Percentiles rank a stretch among this genome's conserved stretches.
These are phyloP conservation scores for Tachypleus tridentatus DNA, from an alignment of 1,140 invertebrate species.

Conservation along the genomic window DNA sequence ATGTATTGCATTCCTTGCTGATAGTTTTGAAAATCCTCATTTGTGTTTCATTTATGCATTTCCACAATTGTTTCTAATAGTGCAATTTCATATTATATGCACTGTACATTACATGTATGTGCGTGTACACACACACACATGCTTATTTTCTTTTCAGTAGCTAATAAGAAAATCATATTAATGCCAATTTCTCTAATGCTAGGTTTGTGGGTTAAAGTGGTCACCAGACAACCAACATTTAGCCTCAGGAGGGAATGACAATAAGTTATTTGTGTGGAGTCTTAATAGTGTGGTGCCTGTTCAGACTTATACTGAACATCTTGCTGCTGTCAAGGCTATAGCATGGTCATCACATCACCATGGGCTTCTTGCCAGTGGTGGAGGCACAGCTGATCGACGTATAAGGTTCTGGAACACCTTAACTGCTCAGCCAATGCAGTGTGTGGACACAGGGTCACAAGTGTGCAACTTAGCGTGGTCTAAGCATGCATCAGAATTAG, in stretches of 20 bases:
- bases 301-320: slow-evolving; percentile 94
- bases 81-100: too few relatives aligned
- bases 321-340: slow-evolving; percentile 97
- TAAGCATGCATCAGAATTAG: slow-evolving; percentile 93
- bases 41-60: too few relatives aligned
- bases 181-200: neutral
- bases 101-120: too few relatives aligned
- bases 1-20: too few relatives aligned
- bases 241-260: slow-evolving; percentile 98
- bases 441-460: slow-evolving; percentile 94
- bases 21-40: too few relatives aligned
- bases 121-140: too few relatives aligned
- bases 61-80: too few relatives aligned
- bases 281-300: slow-evolving; percentile 72
- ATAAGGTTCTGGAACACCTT: slow-evolving; percentile 99
- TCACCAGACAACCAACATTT: slow-evolving; percentile 97
- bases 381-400: slow-evolving; percentile 95
- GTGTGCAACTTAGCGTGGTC: slow-evolving; percentile 99
- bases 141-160: too few relatives aligned
- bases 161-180: too few relatives aligned
- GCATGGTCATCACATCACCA: slow-evolving; percentile 99
- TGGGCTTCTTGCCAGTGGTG: slow-evolving; percentile 90
- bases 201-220: slow-evolving; percentile 96
- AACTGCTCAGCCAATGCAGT: slow-evolving; percentile 97
- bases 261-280: slow-evolving; percentile 97